Evolutionary conservation across 2,888 invertebrate species (phyloP), one percentile per base, ranked within the genome.

Genomic region (Idaea dimidiata): DNA sequence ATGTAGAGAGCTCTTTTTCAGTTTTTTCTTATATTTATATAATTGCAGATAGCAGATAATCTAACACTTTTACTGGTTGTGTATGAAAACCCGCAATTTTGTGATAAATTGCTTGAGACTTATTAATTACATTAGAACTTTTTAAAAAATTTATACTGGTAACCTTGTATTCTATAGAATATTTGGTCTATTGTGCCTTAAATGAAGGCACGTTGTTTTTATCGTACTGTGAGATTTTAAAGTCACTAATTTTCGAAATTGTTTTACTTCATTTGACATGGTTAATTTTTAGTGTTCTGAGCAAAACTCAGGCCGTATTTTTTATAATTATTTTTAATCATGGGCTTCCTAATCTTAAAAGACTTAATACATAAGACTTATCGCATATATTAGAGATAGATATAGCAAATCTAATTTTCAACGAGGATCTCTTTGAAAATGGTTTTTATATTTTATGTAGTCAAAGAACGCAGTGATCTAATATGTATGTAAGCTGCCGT

Each of bases 221-320:
- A 43, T 14, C 43, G 43, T 14, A 43, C 43, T 43, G 43, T 43
- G 43, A 43, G 43, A 43, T 43, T 43, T 43, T 24, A 24, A 43
- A 43, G 43, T 43, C 43, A 14, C 43, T 43, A 67, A 24, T 24
- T 24, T 56, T 65, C 65, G 67, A 10, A 10, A 33, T 33, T 33
- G 33, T 43, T 43, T 43, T 43, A 43, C 14, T 43, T 43, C 10
- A 43, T 14, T 43, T 43, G 43, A 43, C 43, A 43, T 10, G 14
- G 43, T 43, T 43, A 8, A 43, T 43, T 43, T 14, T 33, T 43
- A 43, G 43, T 43, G 14, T 43, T 43, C 43, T 43, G 43, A 14
- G 8, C 8, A 43, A 14, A 14, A 8, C 43, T 43, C 43, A 43
- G 10, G 1, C 10, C 43, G 43, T 43, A 43, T 1, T 7, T 4